Percentiles rank a stretch among this genome's conserved stretches.
Evolutionary conservation across 2,797 vertebrate genomes (phyloP).

Genomic region (Lagodon rhomboides): DNA sequence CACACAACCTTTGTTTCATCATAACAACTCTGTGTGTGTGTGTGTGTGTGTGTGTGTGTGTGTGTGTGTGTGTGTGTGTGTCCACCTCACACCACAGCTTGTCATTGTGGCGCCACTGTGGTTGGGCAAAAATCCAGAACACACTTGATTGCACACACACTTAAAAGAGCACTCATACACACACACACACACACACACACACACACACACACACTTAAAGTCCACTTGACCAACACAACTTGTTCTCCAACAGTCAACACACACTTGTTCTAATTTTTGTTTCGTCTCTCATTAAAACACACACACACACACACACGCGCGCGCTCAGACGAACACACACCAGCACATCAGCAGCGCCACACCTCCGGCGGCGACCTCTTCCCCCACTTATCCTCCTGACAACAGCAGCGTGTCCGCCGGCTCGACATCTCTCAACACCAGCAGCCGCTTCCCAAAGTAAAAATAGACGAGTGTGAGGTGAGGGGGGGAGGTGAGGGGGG

Average conservation of each 20-base stretch:
- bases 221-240: constrained; percentile 46
- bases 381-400: constrained; percentile 78
- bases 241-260: constrained; percentile 29
- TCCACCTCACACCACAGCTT: constrained; percentile 54
- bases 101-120: constrained; percentile 71
- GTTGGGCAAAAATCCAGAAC: constrained; percentile 62
- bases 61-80: constrained; percentile 31
- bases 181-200: constrained; percentile 23
- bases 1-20: background rate
- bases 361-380: constrained; percentile 76
- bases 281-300: constrained; percentile 7
- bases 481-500: constrained; percentile 5
- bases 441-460: constrained; percentile 69
- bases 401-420: constrained; percentile 77
- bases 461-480: constrained; percentile 73
- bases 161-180: constrained; percentile 25
- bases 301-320: constrained; percentile 12
- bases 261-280: constrained; percentile 25
- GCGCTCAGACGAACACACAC: constrained; percentile 2
- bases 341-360: constrained; percentile 49
- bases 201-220: constrained; percentile 32
- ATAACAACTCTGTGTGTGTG: background rate
- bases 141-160: constrained; percentile 49
- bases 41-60: background rate
- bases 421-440: constrained; percentile 78